Conservation (phyloP, 2,113 vertebrate species). For the Hepsetus odoe region DNA sequence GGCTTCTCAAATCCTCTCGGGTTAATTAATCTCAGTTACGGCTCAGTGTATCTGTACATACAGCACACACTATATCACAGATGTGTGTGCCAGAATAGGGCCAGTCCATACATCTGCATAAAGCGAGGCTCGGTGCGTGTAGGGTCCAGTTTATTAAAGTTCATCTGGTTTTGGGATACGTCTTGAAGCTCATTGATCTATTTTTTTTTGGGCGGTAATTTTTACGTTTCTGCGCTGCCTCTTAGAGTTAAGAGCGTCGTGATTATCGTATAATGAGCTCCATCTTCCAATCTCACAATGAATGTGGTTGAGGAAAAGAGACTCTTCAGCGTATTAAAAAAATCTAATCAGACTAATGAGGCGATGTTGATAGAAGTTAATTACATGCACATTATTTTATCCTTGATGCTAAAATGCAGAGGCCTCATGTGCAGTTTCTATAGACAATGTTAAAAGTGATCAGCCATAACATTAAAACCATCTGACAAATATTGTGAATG, state of each 20-base stretch:
- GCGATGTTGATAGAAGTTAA: background rate
- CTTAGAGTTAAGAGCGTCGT: background rate
- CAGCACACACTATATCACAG: conserved; percentile 14
- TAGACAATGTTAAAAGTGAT: no score
- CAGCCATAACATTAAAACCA: no score
- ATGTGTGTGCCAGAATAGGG: conserved; percentile 30
- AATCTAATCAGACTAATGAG: background rate
- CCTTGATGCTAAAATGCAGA: background rate
- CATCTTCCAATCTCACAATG: background rate
- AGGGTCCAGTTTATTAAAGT: conserved; percentile 20
- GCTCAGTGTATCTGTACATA: conserved; percentile 40
- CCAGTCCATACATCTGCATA: conserved; percentile 28
- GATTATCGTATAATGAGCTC: background rate
- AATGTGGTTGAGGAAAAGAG: background rate
- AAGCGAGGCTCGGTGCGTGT: conserved; percentile 10
- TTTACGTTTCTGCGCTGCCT: conserved; percentile 12
- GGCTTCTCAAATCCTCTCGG: conserved; percentile 67
- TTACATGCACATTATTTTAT: background rate
- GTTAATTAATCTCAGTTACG: conserved; percentile 74
- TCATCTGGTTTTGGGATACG: conserved; percentile 55
- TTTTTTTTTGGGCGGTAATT: conserved; percentile 49
- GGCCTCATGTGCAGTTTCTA: no score
- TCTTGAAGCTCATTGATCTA: conserved; percentile 64
- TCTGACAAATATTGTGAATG: no score
- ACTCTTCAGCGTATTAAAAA: conserved; percentile 13